Base-by-base conservation (phyloP, 2,888 invertebrate species). In the Epirrhoe tristata region DNA sequence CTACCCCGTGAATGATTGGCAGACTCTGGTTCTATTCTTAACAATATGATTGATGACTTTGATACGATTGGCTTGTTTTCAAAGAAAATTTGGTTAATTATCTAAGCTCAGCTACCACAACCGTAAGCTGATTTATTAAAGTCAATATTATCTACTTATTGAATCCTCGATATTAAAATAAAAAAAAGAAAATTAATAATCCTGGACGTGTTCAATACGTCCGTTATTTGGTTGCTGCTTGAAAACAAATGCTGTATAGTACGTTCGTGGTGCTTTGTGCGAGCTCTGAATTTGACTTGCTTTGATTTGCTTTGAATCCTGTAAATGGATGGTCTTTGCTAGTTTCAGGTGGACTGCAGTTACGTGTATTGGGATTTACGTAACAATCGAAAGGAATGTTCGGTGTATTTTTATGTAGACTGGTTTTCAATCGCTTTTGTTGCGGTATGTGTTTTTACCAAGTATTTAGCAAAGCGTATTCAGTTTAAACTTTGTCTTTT, bases 201-300 rank as follows among this genome's bases (percentile, higher is more conserved):
- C n/a, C n/a, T n/a, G n/a, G n/a, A 5, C 46, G 46, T 16, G 48
- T 7, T 43, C 10, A 43, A 12, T 43, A 48, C 48, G 14, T 48
- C 48, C 48, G 48, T 48, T 7, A 48, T 7, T 16, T 7, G 48
- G 48, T 48, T 7, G 14, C 48, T 6, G 7, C 48, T 48, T 14
- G 14, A 48, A 16, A 48, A 16, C 48, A 1, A 48, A 48, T 14
- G 7, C 48, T 14, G 14, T 6, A 36, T 5, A 8, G 36, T 8
- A 48, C 14, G 14, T 39, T 58, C 55, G 50, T 58, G 54, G 43
- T 51, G 56, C 63, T 63, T 57, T 57, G 56, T 63, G 51, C 46
- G 55, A 58, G 48, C 54, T 53, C 24, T 54, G 24, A 17, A 51
- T 63, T 57, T 58, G 63, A 58, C 31, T 53, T 4, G 36, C 36